A percentile compares a stretch with the other conserved stretches of the same genome.
phyloP scores from a whole-genome alignment of 2,797 vertebrate genomes.

The Parotocinclus haroldoi region DNA sequence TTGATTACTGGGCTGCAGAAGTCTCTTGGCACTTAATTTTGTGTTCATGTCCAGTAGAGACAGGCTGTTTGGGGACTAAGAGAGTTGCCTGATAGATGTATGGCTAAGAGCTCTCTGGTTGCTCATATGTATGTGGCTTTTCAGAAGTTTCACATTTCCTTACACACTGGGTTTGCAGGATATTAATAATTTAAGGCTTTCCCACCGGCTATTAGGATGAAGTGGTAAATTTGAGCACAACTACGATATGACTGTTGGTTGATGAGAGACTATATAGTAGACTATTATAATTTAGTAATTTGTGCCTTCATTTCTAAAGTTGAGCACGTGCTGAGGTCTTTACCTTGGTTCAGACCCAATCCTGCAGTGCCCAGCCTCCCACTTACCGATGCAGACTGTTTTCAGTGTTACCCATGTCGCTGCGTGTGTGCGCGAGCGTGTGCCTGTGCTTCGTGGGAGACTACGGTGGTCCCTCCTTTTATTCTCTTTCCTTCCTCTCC shows the following conservation, averaged over 20 bases:
- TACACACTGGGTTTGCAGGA: background rate
- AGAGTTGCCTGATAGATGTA: constrained; percentile 28
- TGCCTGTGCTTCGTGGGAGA: constrained; percentile 36
- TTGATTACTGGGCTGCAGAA: constrained; percentile 47
- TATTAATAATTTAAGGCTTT: background rate
- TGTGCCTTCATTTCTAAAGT: background rate
- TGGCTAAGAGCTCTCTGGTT: constrained; percentile 17
- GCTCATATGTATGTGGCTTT: constrained; percentile 8
- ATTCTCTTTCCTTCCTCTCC: constrained; percentile 49
- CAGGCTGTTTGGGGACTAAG: no score
- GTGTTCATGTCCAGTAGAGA: background rate
- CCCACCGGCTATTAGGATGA: background rate
- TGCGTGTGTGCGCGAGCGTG: constrained; percentile 26
- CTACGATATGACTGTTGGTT: background rate
- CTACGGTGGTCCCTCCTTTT: constrained; percentile 55
- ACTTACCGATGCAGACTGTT: constrained; percentile 37
- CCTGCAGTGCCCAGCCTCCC: constrained; percentile 15
- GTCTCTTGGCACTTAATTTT: constrained; percentile 30
- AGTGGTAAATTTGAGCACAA: background rate
- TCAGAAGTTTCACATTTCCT: constrained; percentile 3
- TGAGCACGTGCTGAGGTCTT: constrained; percentile 26
- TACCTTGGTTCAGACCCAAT: constrained; percentile 13
- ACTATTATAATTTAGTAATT: background rate
- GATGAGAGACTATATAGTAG: no score
- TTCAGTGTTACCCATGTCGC: constrained; percentile 30